Evolutionary conservation across 1,140 invertebrate species (phyloP), one percentile per base, ranked within the genome.

Genomic region (Drosophila equinoxialis): DNA sequence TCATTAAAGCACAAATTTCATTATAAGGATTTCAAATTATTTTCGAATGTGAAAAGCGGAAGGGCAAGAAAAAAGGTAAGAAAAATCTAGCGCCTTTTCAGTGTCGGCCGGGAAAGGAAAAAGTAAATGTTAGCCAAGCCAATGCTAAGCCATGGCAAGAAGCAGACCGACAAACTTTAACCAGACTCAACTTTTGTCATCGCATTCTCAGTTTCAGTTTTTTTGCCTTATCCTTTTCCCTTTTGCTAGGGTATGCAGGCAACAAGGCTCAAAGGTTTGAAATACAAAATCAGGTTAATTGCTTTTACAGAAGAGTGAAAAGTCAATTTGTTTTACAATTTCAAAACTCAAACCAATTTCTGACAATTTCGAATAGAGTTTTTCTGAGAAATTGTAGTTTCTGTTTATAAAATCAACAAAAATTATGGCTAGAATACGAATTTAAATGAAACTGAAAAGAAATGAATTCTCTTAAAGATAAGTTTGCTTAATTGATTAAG

Each of bases 151-250:
- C 42, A 35, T 8, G 14, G n/a, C 6, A 48, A 48, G 10, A 48
- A 69, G 58, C 71, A 68, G 67, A 79, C 70, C 77, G 74, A 67
- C 79, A 86, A 86, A 79, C 67, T 86, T 86, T 82, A 68, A 71
- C 76, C 83, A 67, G 80, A 79, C 17, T n/a, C 83, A 86, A 86
- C 83, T 87, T 87, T 87, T 87, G 83, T 89, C 83, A 87, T 80
- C 84, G 79, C 76, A 70, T 76, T 79, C 61, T 64, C 76, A 71
- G 71, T 66, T 74, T 73, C 60, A 23, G 48, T 54, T 85, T 73
- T 57, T 4, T 26, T 26, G 6, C 17, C 17, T 17, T 14, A 48
- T 17, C 14, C 45, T 30, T 30, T 6, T 6, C 0, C 6, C 30
- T n/a, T 17, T 48, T 20, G 17, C 45, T 8, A 20, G 48, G 54